A percentile compares a stretch with the other conserved stretches of the same genome.
Conservation (phyloP, 2,888 invertebrate genomes). For the Eristalinus sepulchralis region DNA sequence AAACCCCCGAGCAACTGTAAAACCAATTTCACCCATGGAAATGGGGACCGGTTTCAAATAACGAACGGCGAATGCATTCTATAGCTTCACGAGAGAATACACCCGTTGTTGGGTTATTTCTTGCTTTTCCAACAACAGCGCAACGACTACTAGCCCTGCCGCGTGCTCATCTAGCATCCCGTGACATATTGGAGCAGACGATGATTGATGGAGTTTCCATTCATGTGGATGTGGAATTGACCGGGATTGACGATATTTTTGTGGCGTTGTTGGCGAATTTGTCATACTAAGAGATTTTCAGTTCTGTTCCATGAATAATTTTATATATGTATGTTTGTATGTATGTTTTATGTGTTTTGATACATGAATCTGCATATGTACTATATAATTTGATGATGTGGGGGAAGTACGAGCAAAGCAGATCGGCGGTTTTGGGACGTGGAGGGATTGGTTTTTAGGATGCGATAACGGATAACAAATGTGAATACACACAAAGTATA, state of each 20-base stretch:
- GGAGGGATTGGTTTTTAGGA: not conserved
- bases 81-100: conserved; percentile 4
- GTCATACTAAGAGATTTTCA: conserved; percentile 23
- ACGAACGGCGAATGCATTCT: not conserved
- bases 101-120: conserved; percentile 1
- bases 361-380: not conserved
- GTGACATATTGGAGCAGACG: conserved; percentile 32
- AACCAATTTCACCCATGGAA: conserved; percentile 7
- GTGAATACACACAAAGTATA: not conserved
- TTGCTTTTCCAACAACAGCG: not conserved
- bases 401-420: not conserved
- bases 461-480: not conserved
- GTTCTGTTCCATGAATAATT: conserved; percentile 30
- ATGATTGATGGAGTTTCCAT: conserved; percentile 36
- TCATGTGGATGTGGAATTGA: conserved; percentile 30
- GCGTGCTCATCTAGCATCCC: conserved; percentile 2
- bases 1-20: conserved; percentile 9
- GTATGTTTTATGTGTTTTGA: not conserved
- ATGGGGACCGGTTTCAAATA: not conserved
- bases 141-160: not conserved
- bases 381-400: not conserved
- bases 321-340: not conserved
- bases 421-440: not conserved
- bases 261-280: conserved; percentile 12
- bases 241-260: conserved; percentile 21